Percentiles rank a stretch among this genome's conserved stretches.
Evolutionary conservation across 2,797 vertebrate genomes (phyloP).

Genomic region (Botia kubotai): DNA sequence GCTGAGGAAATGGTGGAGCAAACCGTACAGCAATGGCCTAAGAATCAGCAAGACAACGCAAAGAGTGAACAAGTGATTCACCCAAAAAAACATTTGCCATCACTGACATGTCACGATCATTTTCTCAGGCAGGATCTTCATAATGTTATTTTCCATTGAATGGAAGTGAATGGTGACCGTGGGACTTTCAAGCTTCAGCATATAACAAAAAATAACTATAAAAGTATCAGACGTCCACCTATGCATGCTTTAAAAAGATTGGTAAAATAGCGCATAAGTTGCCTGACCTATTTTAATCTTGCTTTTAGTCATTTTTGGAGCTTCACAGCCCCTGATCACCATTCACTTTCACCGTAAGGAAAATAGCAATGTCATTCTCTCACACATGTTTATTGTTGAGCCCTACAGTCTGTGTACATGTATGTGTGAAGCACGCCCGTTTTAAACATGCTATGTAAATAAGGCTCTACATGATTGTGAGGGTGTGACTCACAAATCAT

Average conservation of each 20-base stretch:
- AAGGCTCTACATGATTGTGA: not conserved
- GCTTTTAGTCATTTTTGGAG: not conserved
- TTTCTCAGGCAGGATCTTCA: not conserved
- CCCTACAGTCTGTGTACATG: too few species aligned
- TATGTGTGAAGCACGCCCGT: too few species aligned
- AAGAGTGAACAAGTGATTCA: not conserved
- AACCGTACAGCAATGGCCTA: slow-evolving; percentile 93
- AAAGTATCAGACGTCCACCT: too few species aligned
- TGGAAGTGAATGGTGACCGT: not conserved
- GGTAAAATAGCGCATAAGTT: not conserved
- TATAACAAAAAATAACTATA: too few species aligned
- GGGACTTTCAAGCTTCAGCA: too few species aligned
- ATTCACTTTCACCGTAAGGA: not conserved
- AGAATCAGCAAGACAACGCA: slow-evolving; percentile 40
- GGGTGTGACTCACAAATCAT: not conserved
- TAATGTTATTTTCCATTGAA: too few species aligned
- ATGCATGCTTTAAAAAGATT: too few species aligned
- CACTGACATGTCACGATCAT: too few species aligned
- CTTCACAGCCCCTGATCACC: not conserved
- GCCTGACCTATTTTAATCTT: not conserved
- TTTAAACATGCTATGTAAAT: too few species aligned
- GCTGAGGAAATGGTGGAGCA: slow-evolving; percentile 86
- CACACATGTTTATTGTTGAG: too few species aligned
- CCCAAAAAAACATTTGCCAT: too few species aligned
- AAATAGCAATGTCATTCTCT: too few species aligned